Evolutionary conservation across 2,113 vertebrate genomes (phyloP).

Genomic region (Athene noctua): DNA sequence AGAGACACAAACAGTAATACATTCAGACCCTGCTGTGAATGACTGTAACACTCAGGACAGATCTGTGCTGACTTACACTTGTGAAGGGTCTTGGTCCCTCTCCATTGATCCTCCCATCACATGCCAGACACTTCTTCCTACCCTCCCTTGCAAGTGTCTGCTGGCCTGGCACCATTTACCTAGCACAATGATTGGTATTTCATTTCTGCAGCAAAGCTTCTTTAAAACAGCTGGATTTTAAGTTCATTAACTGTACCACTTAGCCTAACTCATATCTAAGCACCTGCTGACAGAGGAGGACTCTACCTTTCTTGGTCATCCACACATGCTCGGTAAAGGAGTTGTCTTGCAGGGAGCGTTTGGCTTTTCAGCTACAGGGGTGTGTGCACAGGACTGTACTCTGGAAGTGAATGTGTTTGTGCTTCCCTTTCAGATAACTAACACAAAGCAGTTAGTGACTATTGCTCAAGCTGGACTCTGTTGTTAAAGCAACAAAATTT

Average conservation of each 20-base stretch:
- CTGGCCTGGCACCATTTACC: not conserved
- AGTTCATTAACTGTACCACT: not conserved
- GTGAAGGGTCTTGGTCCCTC: not conserved
- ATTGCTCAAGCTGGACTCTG: not conserved
- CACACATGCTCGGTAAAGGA: fast-evolving
- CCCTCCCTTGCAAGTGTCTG: not conserved
- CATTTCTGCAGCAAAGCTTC: not conserved
- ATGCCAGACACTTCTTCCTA: not conserved
- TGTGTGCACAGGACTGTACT: fast-evolving
- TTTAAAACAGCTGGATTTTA: not conserved
- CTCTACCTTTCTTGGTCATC: not conserved
- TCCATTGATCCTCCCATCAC: not conserved
- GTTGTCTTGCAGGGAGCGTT: not conserved
- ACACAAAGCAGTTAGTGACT: not conserved
- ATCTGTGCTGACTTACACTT: not conserved
- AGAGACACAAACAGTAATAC: no score
- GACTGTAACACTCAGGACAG: not conserved
- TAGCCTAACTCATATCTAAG: not conserved
- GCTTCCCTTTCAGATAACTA: not conserved
- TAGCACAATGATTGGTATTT: not conserved
- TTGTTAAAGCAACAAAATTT: not conserved
- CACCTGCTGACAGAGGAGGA: not conserved
- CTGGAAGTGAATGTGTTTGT: not conserved
- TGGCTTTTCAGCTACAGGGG: not conserved
- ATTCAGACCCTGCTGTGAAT: not conserved